Base-by-base conservation (phyloP, 2,797 vertebrate species). In the Hydrolagus colliei region DNA sequence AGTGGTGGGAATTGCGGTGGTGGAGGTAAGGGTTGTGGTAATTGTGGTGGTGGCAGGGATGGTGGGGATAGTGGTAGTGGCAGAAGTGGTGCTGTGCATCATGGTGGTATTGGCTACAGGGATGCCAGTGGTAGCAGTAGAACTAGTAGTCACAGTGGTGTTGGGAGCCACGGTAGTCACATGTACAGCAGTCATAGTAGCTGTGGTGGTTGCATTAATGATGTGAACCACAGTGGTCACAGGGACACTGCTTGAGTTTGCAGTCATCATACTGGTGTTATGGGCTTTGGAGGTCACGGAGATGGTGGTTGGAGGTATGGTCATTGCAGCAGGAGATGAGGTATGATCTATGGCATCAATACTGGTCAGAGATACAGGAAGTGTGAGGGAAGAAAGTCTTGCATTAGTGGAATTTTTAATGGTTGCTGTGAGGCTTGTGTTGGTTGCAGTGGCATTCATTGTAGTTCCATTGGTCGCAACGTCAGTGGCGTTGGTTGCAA, bases 141-240 rank as follows among this genome's bases (percentile, higher is more conserved):
- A 35, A 4, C 10, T 87, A 4, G 20, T 87, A 1, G 61, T 41
- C 52, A 86, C 87, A 22, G 88, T 65, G 11, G 88, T 86, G 85
- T 87, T 85, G 41, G 86, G 14, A 84, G 87, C 82, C 41, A 73
- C 72, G n/a, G 87, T 87, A 35, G 86, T 67, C 0, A 75, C 82
- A 52, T 74, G 35, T 0, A 61, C 74, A 32, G 74, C 62, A 7
- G 2, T 2, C 4, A 87, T 73, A 85, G 85, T 22, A 20, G 78
- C 87, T 86, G 88, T 87, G 35, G 88, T 80, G 12, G 90, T 73
- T 79, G 91, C 86, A 0, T n/a, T 85, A 13, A 6, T 72, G 35
- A 22, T 71, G 12, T 59, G 32, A 68, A 62, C 32, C 12, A 35
- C 18, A 14, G 8, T 10, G 16, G 61, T 82, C 10, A 71, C 16